Conservation (phyloP, 2,113 vertebrate genomes). For the Rhagologus leucostigma region DNA sequence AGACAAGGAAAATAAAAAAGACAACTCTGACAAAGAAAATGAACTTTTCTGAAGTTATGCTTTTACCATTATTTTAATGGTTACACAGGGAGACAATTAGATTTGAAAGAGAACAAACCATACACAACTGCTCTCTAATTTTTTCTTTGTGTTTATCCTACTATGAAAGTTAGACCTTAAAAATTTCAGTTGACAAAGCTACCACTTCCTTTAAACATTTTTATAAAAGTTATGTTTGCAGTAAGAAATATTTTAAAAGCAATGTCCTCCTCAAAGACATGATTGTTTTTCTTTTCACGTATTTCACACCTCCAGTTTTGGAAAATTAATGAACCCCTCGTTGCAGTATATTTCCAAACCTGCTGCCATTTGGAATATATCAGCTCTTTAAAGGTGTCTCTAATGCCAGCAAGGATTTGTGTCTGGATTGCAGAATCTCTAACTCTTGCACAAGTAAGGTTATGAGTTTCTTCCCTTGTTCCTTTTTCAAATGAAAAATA, state of each 20-base stretch:
- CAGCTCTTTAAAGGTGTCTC: not conserved
- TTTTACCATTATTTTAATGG: not conserved
- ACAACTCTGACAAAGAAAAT: not conserved
- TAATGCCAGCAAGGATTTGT: not conserved
- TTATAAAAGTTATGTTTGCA: not conserved
- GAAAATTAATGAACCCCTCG: not conserved
- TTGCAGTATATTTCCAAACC: not conserved
- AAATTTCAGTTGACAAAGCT: not conserved
- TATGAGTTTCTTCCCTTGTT: not conserved
- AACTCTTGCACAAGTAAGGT: not conserved
- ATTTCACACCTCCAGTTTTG: not conserved
- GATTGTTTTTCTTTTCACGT: not conserved
- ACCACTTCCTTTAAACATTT: not conserved
- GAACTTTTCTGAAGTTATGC: not conserved
- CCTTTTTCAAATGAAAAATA: not conserved
- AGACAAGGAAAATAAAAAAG: not conserved
- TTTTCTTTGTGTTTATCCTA: not conserved
- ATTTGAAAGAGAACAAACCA: not conserved
- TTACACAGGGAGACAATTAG: not conserved
- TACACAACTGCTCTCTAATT: rapidly evolving
- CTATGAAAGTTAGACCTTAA: not conserved
- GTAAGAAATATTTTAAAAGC: not conserved
- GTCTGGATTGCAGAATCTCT: not conserved
- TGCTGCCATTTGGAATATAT: not conserved
- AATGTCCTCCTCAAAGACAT: not conserved